Evolutionary conservation across 1,140 invertebrate species (phyloP).

Genomic region (Drosophila kanapiae): DNA sequence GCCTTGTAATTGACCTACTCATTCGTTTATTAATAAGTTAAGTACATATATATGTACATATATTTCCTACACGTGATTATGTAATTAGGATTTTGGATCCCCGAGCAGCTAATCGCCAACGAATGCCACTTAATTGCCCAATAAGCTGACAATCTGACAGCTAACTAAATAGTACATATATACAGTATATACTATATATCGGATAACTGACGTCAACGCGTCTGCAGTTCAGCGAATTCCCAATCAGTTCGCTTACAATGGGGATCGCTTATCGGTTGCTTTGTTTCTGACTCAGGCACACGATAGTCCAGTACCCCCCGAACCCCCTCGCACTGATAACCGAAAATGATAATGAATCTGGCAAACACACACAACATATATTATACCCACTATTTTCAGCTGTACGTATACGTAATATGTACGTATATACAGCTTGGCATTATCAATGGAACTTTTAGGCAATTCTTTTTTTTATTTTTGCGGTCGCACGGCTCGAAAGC

Average conservation of each 20-base stretch:
- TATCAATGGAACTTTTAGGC: constrained; percentile 80
- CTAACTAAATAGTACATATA: constrained; percentile 8
- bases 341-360: constrained; percentile 68
- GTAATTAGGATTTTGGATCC: constrained; percentile 46
- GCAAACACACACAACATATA: constrained; percentile 31
- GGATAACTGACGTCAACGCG: constrained; percentile 69
- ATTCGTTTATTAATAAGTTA: constrained; percentile 44
- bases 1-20: constrained; percentile 64
- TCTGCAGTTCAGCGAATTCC: constrained; percentile 36
- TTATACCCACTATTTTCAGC: constrained; percentile 18
- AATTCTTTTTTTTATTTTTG: constrained; percentile 41
- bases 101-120: constrained; percentile 49
- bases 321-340: constrained; percentile 27
- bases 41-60: constrained; percentile 25
- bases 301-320: constrained; percentile 16
- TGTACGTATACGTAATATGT: constrained; percentile 5
- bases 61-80: constrained; percentile 53
- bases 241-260: constrained; percentile 33
- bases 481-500: constrained; percentile 43
- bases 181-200: constrained; percentile 2
- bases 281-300: constrained; percentile 44
- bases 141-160: constrained; percentile 47
- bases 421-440: constrained; percentile 43
- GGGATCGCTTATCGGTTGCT: constrained; percentile 39
- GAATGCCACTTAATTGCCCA: constrained; percentile 58